Base-by-base conservation (phyloP, 1,140 invertebrate genomes). In the Aphaenogaster ashmeadi region DNA sequence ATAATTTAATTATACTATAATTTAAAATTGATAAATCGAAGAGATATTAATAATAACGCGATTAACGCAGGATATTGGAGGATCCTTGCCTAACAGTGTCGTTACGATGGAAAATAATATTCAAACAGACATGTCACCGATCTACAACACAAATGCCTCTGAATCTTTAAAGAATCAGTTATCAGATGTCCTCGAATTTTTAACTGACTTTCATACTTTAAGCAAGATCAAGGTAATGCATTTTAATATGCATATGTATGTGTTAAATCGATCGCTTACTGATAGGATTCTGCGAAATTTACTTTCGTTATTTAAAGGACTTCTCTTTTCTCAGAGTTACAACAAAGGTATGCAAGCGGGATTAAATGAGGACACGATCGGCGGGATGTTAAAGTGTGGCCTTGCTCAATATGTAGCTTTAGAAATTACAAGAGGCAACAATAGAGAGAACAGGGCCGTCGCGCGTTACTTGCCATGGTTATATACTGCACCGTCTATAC, bases 161-260 rank as follows among this genome's bases (percentile, higher is more conserved):
- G 99, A 99, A 94, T 99, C 98, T 93, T 97, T 99, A 97, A 96
- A 98, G 72, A 98, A 98, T 86, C 98, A 99, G 93, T 96, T 99
- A 8, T 97, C 97, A n/a, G 99, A 99, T 95, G 97, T 99, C 77
- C 96, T 99, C 18, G 99, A 99, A 74, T 99, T 99, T 94, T 96
- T 99, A 87, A 97, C 98, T 13, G 99, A 99, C 95, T 98, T 99
- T 91, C 99, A 99, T 93, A 98, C 99, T 0, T 96, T 99, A 62
- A 98, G 98, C 79, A 99, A 99, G 96, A 97, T 99, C 41, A 99
- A 99, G 97, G 98, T 99, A 95, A 71, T n/a, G 11, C 3, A 21
- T 62, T 9, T 27, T 44, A 27, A 11, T 5, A 21, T 15, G 44
- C 15, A 52, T 91, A 50, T 1, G 8, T 21, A 9, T 69, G 15